Percentiles rank a stretch among this genome's conserved stretches.
phyloP scores from a whole-genome alignment of 2,888 invertebrate species.

The Tubiluchus corallicola region DNA sequence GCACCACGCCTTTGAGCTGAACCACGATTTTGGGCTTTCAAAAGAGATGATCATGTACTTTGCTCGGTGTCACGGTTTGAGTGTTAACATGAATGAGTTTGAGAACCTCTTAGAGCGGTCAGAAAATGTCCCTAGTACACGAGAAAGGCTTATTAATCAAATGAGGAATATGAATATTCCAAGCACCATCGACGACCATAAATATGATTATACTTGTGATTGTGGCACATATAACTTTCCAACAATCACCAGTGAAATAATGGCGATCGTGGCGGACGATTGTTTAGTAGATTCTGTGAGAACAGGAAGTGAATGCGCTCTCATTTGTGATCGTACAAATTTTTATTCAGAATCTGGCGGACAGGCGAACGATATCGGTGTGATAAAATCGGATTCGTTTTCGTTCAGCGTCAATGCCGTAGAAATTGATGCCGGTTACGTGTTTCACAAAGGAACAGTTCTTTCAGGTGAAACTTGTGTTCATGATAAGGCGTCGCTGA shows the following conservation, averaged over 20 bases:
- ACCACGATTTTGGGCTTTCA: conserved; percentile 58
- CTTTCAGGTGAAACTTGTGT: conserved; percentile 31
- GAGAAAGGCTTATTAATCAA: no score
- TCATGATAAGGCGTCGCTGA: conserved; percentile 10
- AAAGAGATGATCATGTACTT: conserved; percentile 46
- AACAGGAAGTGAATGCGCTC: conserved; percentile 26
- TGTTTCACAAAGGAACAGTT: conserved; percentile 44
- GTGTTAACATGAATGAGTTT: conserved; percentile 35
- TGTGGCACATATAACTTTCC: no score
- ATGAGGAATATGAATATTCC: no score
- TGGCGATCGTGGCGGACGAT: no score
- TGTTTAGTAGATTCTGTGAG: no score
- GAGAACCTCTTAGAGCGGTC: conserved; percentile 14
- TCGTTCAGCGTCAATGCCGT: conserved; percentile 36
- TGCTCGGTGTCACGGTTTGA: conserved; percentile 41
- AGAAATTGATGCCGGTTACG: conserved; percentile 42
- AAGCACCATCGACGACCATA: no score
- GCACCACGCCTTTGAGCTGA: conserved; percentile 48
- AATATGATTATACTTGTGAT: no score
- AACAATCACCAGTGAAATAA: no score
- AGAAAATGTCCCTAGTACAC: no score
- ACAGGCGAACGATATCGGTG: conserved; percentile 49
- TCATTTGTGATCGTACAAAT: conserved; percentile 46
- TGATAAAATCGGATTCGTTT: conserved; percentile 31
- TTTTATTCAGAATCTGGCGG: conserved; percentile 63